phyloP scores from a whole-genome alignment of 2,113 vertebrate species.

The Oryctolagus cuniculus region mOryCun1.1 NC_091433.1:34588501-34589000 shows the following conservation, averaged over 20 bases:
- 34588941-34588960: too few relatives aligned
- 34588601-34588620: neutral
- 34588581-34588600: neutral
- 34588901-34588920: neutral
- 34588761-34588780: neutral
- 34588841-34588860: neutral
- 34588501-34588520: slow-evolving; percentile 43
- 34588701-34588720: neutral
- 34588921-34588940: neutral
- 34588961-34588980: too few relatives aligned
- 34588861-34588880: neutral
- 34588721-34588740: slow-evolving; percentile 22
- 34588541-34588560: slow-evolving; percentile 30
- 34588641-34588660: neutral
- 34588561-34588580: neutral
- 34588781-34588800: neutral
- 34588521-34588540: slow-evolving; percentile 55
- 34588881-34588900: too few relatives aligned
- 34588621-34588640: neutral
- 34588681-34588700: slow-evolving; percentile 24
- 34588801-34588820: neutral
- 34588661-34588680: neutral
- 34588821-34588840: neutral
- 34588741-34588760: neutral
- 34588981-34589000: too few relatives aligned